Base-by-base conservation (phyloP, 1,140 invertebrate species). In the Panulirus ornatus region DNA sequence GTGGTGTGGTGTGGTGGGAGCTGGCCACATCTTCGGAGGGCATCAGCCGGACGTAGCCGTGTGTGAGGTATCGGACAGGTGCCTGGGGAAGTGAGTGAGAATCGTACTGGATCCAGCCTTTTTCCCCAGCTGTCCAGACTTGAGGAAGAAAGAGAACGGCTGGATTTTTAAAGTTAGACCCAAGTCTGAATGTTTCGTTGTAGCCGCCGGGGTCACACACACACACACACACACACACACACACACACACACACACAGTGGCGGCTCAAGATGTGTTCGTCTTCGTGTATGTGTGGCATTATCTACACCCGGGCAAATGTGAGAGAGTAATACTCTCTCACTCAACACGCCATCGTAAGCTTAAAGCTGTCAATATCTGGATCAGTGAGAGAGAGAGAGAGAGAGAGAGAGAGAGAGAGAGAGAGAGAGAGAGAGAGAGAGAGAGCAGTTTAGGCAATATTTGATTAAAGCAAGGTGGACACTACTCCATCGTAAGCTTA, bases 401-500 rank as follows among this genome's bases (percentile, higher is more conserved):
- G 66, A 70, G 66, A 70, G 66, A 70, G 66, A 70, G 66, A 70
- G 66, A 70, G 66, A 70, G 66, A 70, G 66, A 70, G 66, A 70
- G 66, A 70, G 66, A 70, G 51, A 58, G 51, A 58, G 51, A 58
- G 51, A 58, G 51, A 22, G 22, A 58, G 51, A 58, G n/a, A 27
- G n/a, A 1, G 66, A 0, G 1, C 9, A 70, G 66, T 30, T n/a
- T 30, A 27, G 36, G 51, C 11, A 58, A 58, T 11, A 58, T 58
- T 11, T 11, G 51, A 58, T 11, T 11, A 58, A 58, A 22, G 11
- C 11, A 58, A 22, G 11, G 66, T 30, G 27, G 66, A 70, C 1
- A 70, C 27, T 6, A 70, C 2, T 30, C 27, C 27, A 70, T n/a
- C n/a, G n/a, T n/a, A n/a, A n/a, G n/a, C n/a, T n/a, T 19, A 70